Base-by-base conservation (phyloP, 2,888 invertebrate genomes). In the Ectemnius continuus region DNA sequence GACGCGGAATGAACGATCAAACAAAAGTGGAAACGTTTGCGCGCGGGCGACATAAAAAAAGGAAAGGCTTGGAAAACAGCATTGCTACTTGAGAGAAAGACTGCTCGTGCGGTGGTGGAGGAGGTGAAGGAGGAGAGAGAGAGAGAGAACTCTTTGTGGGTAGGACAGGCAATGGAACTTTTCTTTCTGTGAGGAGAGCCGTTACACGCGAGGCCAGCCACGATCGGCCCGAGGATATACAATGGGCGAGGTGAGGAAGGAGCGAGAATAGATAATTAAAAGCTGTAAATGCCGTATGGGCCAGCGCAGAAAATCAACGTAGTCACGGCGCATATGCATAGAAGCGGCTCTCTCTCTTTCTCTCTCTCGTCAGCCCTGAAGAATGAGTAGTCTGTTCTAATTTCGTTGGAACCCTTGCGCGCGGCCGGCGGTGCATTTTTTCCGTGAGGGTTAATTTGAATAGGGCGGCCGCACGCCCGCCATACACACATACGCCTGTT, bases 371-470 rank as follows among this genome's bases (percentile, higher is more conserved):
- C 36, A 3, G 23, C 11, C 5, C 36, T 11, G 36, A 80, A 70
- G 73, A 75, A 80, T 78, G 81, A 79, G 36, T 36, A 36, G 84
- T 78, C 86, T 85, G 86, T 89, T 89, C 88, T 88, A 88, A 88
- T 89, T 87, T 87, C 77, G 82, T 75, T 76, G 84, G 80, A 85
- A 86, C 86, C 88, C 85, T 86, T 86, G 82, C 83, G 76, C 83
- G 76, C 79, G 79, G 80, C 36, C 36, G 36, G 8, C 75, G 67
- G 61, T 80, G 73, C 81, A 78, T 82, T 83, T 85, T 86, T 88
- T 88, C 85, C 87, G 75, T 79, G 84, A 88, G 90, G 90, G 89
- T 89, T 90, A 88, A 90, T 90, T 90, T 90, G 90, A 90, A 90
- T 90, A 85, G 90, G 78, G 76, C 68, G 66, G 61, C 61, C 46